Evolutionary conservation across 2,797 vertebrate species (phyloP).

Genomic region (Amblyraja radiata): DNA sequence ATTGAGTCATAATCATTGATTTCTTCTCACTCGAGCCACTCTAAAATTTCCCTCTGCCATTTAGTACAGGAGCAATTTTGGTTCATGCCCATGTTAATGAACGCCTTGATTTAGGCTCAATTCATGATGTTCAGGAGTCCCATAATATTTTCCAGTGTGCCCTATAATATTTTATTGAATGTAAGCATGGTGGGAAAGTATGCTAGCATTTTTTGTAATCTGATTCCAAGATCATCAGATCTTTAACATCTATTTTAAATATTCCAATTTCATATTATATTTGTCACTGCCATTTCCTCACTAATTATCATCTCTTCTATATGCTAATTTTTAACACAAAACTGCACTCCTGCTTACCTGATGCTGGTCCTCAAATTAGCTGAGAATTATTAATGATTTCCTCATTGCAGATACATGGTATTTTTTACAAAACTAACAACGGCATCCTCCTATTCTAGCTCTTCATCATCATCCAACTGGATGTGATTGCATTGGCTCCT

Average conservation of each 20-base stretch:
- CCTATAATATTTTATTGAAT: background rate
- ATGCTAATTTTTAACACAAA: too few species aligned
- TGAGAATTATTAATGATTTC: too few species aligned
- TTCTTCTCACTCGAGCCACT: background rate
- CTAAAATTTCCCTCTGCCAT: background rate
- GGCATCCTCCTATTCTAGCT: too few species aligned
- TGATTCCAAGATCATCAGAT: background rate
- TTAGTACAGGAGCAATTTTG: background rate
- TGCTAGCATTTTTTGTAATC: background rate
- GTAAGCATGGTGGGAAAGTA: background rate
- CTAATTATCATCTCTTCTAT: too few species aligned
- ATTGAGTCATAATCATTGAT: slow-evolving; percentile 4
- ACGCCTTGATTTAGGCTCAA: background rate
- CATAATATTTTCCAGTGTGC: background rate
- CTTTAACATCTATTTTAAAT: background rate
- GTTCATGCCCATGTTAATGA: too few species aligned
- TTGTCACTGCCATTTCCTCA: too few species aligned
- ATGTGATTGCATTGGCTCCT: too few species aligned
- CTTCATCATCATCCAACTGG: too few species aligned
- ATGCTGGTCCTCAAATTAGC: too few species aligned
- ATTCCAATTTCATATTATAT: background rate
- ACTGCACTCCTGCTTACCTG: too few species aligned
- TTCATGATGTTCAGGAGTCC: background rate
- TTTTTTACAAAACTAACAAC: too few species aligned
- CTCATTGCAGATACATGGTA: too few species aligned